phyloP scores from a whole-genome alignment of 2,888 invertebrate species.

The Ennomos fuscantarius region DNA sequence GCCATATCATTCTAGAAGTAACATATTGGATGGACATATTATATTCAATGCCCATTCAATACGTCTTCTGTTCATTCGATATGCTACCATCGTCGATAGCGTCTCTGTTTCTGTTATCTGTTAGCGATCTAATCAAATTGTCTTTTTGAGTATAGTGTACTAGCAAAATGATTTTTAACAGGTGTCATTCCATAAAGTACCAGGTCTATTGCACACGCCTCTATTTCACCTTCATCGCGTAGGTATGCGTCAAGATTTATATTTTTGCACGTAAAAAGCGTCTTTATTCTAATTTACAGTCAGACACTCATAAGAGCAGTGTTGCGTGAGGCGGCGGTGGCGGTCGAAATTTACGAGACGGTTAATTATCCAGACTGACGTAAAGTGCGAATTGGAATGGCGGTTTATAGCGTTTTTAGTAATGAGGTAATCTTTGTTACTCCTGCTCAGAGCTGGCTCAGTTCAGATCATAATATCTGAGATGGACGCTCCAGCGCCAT shows the following conservation, averaged over 20 bases:
- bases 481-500: too few species aligned
- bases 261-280: slow-evolving; percentile 6
- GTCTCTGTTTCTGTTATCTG: too few species aligned
- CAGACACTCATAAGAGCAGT: slow-evolving; percentile 10
- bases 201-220: not conserved
- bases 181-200: too few species aligned
- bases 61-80: too few species aligned
- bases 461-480: too few species aligned
- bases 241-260: slow-evolving; percentile 7
- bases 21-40: too few species aligned
- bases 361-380: slow-evolving; percentile 15
- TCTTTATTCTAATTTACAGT: slow-evolving; percentile 23
- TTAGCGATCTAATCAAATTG: too few species aligned
- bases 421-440: slow-evolving; percentile 1
- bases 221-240: slow-evolving; percentile 2
- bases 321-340: slow-evolving; percentile 11
- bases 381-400: slow-evolving; percentile 20
- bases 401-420: slow-evolving; percentile 9
- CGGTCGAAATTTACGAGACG: slow-evolving; percentile 19
- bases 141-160: too few species aligned
- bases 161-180: too few species aligned
- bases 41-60: too few species aligned
- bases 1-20: too few species aligned
- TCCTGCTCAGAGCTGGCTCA: slow-evolving; percentile 2
- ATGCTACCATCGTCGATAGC: too few species aligned